Conservation (phyloP, 1,140 invertebrate genomes). For the Temnothorax nylanderi region DNA sequence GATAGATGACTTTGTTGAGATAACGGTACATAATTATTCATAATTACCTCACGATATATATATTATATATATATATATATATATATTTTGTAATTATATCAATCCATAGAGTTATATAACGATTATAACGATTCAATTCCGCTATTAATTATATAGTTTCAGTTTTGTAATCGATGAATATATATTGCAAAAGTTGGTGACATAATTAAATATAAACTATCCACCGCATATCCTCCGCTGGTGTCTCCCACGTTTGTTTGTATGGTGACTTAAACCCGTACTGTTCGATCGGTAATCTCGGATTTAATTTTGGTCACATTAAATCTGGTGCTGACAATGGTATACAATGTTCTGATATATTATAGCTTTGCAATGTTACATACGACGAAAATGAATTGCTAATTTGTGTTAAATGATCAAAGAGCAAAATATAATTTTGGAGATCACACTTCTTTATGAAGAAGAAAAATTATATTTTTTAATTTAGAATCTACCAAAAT, state of each 20-base stretch:
- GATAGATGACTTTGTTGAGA: conserved; percentile 27
- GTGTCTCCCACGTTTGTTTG: conserved; percentile 51
- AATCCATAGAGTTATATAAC: neutral
- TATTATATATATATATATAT: neutral
- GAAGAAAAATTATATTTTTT: neutral
- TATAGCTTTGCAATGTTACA: conserved; percentile 11
- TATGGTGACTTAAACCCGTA: conserved; percentile 72
- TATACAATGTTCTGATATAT: conserved; percentile 51
- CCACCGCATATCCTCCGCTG: conserved; percentile 32
- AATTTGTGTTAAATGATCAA: neutral
- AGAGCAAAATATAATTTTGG: neutral
- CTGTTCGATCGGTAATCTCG: conserved; percentile 75
- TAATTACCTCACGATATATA: neutral
- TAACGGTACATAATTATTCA: conserved; percentile 19
- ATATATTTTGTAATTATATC: conserved; percentile 6
- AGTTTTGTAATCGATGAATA: conserved; percentile 61
- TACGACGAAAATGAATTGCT: neutral
- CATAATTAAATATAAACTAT: conserved; percentile 60
- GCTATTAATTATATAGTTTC: neutral
- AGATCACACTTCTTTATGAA: neutral
- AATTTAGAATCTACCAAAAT: neutral
- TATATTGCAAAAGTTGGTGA: conserved; percentile 65
- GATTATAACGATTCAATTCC: neutral
- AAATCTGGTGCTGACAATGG: conserved; percentile 69
- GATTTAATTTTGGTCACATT: conserved; percentile 78